Evolutionary conservation across 2,888 invertebrate genomes (phyloP), one percentile per base, ranked within the genome.

Genomic region (Cryptus viduatorius): DNA sequence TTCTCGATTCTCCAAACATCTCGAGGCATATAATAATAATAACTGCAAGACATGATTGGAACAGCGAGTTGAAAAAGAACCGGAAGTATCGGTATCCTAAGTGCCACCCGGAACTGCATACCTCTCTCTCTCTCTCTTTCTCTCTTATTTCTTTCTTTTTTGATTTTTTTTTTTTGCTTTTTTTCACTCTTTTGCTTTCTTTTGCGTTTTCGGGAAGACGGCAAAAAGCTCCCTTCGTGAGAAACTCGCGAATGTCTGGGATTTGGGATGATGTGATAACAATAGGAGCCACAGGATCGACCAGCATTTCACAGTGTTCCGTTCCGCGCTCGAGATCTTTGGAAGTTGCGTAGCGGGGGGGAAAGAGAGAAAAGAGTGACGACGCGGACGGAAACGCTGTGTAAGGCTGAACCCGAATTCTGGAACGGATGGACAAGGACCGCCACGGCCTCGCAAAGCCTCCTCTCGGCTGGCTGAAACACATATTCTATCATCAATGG

Each of bases 31-130:
- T 19, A 59, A 48, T 50, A 61, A 37, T 29, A 31, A 44, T 50
- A 50, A 56, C 48, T 53, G 53, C 71, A 68, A 61, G 79, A 84
- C 50, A 79, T 48, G 81, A 84, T 79, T 87, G 87, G 88, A 90
- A 87, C 79, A 90, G 86, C 89, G 89, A 84, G 86, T 76, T 79
- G n/a, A 67, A 65, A 79, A 88, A 86, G 86, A 92, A 92, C 90
- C 90, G 90, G 89, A 87, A 89, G 89, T 90, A 89, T 91, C 92
- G 89, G 89, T 91, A 92, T 93, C 92, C 93, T 92, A 93, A 93
- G 93, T 93, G 93, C 92, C 92, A 93, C 91, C 90, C 92, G 90
- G 93, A 91, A 89, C 93, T 93, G 93, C 93, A 93, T 93, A 93
- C 93, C 93, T 93, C 93, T 92, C 89, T 90, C 90, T 82, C 79